Evolutionary conservation across 1,140 invertebrate species (phyloP), one percentile per base, ranked within the genome.

Genomic region (Teleogryllus occipitalis): DNA sequence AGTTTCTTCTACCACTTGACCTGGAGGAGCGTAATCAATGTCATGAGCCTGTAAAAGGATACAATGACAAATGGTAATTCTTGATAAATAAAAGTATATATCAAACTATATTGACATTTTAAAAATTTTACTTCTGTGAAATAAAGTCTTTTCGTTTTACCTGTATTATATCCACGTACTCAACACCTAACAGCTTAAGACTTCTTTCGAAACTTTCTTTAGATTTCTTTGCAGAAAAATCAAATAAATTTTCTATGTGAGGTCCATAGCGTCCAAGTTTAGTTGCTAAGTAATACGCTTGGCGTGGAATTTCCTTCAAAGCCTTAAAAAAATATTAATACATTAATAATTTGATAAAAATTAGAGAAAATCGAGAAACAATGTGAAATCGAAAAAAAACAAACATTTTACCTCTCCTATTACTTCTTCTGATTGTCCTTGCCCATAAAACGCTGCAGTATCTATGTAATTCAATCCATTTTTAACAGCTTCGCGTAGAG

Each of bases 381-480:
- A 39, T 39, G 27, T 39, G 27, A 39, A 39, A 39, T 2, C 27
- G 27, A 39, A 5, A 39, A 39, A 39, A 39, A 5, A 39, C 1
- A 39, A 75, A 76, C n/a, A 39, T 18, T 39, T 39, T 54, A 72
- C 90, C 76, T 82, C 82, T 82, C 96, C 97, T 12, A 98, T 86
- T 46, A 94, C 86, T 82, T 87, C 87, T 87, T 98, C 96, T 0
- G 94, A 93, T 74, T 87, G 89, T 8, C 96, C 95, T 87, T 95
- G 94, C 0, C 96, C 96, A 85, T 98, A 98, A 90, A 92, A 97
- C 0, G 95, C 95, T 4, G 92, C 93, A 0, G 95, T 97, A 84
- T 98, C 97, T 76, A 98, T 92, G 81, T 95, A 97, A 88, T 98
- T 98, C 22, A 98, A 89, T 5, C 97, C 97, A 54, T 86, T 87